These are phyloP conservation scores for Aythya baeri DNA, from an alignment of 2,113 vertebrate species.

Conservation along the genomic window DNA sequence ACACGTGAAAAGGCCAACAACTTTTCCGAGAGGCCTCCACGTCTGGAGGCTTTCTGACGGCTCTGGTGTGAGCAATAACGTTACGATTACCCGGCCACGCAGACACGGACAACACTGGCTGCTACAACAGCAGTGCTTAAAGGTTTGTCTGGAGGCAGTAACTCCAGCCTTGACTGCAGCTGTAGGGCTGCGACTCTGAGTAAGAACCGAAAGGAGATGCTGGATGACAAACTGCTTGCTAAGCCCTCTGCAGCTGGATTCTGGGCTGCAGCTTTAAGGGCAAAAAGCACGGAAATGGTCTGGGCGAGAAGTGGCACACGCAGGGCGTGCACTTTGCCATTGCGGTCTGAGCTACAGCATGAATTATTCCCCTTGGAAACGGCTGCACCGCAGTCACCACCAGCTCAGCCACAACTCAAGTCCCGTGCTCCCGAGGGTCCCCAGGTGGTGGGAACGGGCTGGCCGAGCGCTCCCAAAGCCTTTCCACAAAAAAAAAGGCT, in stretches of 20 bases:
- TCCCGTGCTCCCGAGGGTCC: background rate
- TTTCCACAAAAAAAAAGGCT: no score
- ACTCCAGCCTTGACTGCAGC: conserved; percentile 30
- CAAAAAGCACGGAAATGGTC: conserved; percentile 27
- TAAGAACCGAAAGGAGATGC: conserved; percentile 42
- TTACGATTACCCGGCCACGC: conserved; percentile 40
- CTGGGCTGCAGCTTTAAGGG: conserved; percentile 37
- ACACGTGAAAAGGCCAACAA: background rate
- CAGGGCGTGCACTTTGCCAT: background rate
- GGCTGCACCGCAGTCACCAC: background rate
- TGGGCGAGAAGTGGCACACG: conserved; percentile 17
- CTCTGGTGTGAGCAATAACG: conserved; percentile 14
- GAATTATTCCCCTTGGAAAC: background rate
- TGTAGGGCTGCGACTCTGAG: conserved; percentile 32
- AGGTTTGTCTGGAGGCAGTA: conserved; percentile 54
- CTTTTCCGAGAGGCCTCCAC: background rate
- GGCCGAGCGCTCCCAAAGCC: background rate
- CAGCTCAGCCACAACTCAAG: background rate
- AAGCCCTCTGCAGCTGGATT: conserved; percentile 37
- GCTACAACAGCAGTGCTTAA: conserved; percentile 21
- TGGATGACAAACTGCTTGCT: conserved; percentile 29
- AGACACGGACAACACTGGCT: conserved; percentile 47
- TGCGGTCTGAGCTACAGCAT: background rate
- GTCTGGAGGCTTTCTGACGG: conserved; percentile 46
- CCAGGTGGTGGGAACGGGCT: background rate